Evolutionary conservation across 2,113 vertebrate species (phyloP).

Genomic region (Bubo bubo): DNA sequence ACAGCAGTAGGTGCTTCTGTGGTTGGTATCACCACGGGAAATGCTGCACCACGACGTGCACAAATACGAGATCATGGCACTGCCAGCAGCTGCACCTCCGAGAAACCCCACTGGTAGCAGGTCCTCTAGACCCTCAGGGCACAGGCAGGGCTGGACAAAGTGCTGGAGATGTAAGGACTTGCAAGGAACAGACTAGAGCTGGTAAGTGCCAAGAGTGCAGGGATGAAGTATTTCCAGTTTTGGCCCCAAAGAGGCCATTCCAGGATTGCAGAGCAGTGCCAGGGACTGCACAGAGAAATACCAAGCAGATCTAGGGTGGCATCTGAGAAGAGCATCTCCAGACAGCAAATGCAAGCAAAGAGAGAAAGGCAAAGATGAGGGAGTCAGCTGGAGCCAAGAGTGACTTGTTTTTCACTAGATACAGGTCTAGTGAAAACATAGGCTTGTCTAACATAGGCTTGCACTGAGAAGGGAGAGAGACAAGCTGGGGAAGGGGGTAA

Average conservation of each 20-base stretch:
- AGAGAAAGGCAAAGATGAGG: background rate
- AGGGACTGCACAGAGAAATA: background rate
- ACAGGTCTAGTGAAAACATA: background rate
- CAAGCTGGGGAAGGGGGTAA: background rate
- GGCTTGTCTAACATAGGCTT: background rate
- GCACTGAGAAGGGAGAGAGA: background rate
- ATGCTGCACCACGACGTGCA: rapidly evolving
- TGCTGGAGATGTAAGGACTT: rapidly evolving
- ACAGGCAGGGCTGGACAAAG: background rate
- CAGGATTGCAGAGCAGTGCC: background rate
- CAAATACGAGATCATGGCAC: rapidly evolving
- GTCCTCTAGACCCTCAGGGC: background rate
- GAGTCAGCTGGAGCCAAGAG: background rate
- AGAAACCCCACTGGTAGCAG: background rate
- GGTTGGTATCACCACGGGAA: background rate
- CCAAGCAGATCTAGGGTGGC: background rate
- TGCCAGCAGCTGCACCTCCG: background rate
- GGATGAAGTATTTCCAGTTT: background rate
- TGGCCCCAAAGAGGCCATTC: background rate
- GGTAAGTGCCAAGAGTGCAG: background rate
- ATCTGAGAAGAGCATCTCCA: background rate
- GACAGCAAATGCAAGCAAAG: background rate
- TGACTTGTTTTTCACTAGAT: background rate
- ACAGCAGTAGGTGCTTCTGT: background rate
- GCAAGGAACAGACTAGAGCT: background rate